Evolutionary conservation across 2,888 invertebrate species (phyloP), one percentile per base, ranked within the genome.

Genomic region (Melieria picta): DNA sequence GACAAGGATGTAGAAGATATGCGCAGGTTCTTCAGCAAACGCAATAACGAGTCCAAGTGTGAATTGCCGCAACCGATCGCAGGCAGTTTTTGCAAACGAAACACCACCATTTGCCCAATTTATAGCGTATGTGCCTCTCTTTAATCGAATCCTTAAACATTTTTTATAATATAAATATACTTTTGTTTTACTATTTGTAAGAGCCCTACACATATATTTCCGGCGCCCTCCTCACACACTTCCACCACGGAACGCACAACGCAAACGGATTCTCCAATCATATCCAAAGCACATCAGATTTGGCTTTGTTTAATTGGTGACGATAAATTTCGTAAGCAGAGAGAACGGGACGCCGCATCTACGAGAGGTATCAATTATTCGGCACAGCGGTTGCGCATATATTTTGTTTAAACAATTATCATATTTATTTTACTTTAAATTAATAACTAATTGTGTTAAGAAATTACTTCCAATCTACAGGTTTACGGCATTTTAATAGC

Each of bases 171-270:
- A 46, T 5, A 16, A 48, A 7, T 52, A 7, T 13, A 11, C 5
- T 65, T 62, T 11, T 46, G 4, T 46, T 10, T 11, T 16, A 50
- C 1, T 65, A 48, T 65, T 60, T 56, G 13, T 67, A 75, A 89
- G 88, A 88, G 88, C 78, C 83, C 88, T 1, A 80, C 86, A 0
- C 81, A 88, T 30, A 87, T 88, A 69, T 88, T 87, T 61, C 80
- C 79, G 47, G 79, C 79, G 10, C 79, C 85, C 10, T 82, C 84
- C 4, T 86, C 84, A 4, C 86, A 84, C 48, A 87, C 90, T 9
- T 87, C 92, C 43, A 93, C 93, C 7, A 92, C 94, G 91, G 94
- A 94, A 81, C 89, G 93, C 63, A 94, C 93, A 70, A 95, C 95
- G 0, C 95, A 95, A 87, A 95, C 95, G 0, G 94, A 95, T 82